Percentiles rank a stretch among this genome's conserved stretches.
These are phyloP conservation scores for Pelosia muscerda DNA, from an alignment of 2,888 invertebrate genomes.

Conservation along the genomic window DNA sequence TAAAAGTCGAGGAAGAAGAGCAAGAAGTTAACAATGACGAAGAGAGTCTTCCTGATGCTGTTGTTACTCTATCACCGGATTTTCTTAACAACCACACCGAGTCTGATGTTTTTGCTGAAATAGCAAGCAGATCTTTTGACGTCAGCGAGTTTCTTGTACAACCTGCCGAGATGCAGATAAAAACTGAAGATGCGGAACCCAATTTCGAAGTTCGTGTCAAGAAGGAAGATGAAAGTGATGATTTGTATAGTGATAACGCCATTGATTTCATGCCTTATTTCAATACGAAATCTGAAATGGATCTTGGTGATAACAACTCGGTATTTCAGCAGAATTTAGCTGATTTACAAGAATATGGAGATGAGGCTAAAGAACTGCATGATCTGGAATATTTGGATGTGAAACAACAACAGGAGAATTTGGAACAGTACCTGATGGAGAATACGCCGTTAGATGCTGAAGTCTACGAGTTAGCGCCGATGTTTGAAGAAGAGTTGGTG, in stretches of 20 bases:
- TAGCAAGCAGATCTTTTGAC: constrained; percentile 78
- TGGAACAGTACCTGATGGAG: constrained; percentile 78
- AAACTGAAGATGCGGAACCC: constrained; percentile 66
- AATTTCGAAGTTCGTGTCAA: constrained; percentile 69
- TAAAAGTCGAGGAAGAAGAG: constrained; percentile 78
- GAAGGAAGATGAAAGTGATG: constrained; percentile 70
- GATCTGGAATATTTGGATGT: constrained; percentile 78
- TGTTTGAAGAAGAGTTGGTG: constrained; percentile 78
- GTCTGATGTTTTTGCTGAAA: constrained; percentile 76
- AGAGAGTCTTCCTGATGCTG: constrained; percentile 62
- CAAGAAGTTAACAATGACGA: constrained; percentile 54
- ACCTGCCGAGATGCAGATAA: constrained; percentile 78
- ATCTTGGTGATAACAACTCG: constrained; percentile 74
- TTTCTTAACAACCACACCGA: constrained; percentile 74
- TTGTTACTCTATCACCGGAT: constrained; percentile 77
- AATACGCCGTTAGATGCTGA: constrained; percentile 79
- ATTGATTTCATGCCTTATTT: constrained; percentile 82
- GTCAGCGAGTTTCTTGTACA: constrained; percentile 78
- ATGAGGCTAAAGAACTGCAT: constrained; percentile 74
- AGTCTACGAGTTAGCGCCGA: constrained; percentile 74
- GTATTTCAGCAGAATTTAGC: constrained; percentile 87
- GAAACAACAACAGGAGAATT: constrained; percentile 75
- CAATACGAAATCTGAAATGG: constrained; percentile 69
- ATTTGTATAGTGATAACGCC: constrained; percentile 79
- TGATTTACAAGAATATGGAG: constrained; percentile 85